Conservation (phyloP, 2,113 vertebrate genomes). For the Takifugu flavidus region DNA sequence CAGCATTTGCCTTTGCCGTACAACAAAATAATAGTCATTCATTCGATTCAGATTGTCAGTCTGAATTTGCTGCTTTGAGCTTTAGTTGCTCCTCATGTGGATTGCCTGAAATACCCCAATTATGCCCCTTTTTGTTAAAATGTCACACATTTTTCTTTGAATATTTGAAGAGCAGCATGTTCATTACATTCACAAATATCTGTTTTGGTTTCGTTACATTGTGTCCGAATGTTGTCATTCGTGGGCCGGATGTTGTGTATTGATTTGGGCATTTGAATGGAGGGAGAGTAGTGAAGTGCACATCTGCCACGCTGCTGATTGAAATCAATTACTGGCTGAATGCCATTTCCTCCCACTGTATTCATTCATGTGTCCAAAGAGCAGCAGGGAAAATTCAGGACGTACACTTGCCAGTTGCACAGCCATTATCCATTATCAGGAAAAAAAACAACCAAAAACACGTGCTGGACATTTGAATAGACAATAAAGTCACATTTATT, state of each 20-base stretch:
- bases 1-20: too few relatives aligned
- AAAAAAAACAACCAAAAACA: constrained; percentile 5
- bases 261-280: background rate
- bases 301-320: constrained; percentile 3
- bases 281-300: background rate
- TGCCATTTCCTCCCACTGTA: background rate
- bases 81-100: too few relatives aligned
- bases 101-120: too few relatives aligned
- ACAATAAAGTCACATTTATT: constrained; percentile 55
- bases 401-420: constrained; percentile 22
- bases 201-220: too few relatives aligned
- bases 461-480: constrained; percentile 27
- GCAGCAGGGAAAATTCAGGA: constrained; percentile 7
- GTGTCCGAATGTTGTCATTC: too few relatives aligned
- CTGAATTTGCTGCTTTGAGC: too few relatives aligned
- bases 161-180: too few relatives aligned
- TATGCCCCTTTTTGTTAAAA: too few relatives aligned
- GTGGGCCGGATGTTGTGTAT: background rate
- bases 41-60: too few relatives aligned
- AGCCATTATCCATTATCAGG: constrained; percentile 49
- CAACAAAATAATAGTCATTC: too few relatives aligned
- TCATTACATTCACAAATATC: too few relatives aligned
- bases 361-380: constrained; percentile 3
- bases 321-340: constrained; percentile 3
- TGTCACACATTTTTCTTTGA: too few relatives aligned